phyloP scores from a whole-genome alignment of 2,797 vertebrate species.

The Sciurus vulgaris region DNA sequence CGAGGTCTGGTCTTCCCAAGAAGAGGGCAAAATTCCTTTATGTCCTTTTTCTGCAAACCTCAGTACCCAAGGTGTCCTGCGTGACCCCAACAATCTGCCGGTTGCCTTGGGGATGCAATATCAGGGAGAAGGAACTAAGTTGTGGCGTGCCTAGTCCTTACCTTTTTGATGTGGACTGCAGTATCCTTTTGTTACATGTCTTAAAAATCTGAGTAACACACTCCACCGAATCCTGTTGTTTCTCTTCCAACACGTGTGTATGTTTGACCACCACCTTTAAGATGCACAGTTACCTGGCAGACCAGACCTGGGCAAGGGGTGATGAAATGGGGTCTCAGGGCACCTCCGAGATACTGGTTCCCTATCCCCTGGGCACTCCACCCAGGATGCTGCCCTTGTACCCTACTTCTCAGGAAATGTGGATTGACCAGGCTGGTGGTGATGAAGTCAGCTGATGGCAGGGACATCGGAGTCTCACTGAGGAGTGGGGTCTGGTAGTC shows the following conservation, averaged over 20 bases:
- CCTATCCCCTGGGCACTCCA: accelerated
- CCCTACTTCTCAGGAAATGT: background rate
- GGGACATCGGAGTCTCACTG: background rate
- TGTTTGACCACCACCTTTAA: slow-evolving; percentile 91
- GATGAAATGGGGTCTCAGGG: background rate
- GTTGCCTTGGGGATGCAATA: background rate
- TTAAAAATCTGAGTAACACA: slow-evolving; percentile 96
- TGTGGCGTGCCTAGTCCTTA: slow-evolving; percentile 70
- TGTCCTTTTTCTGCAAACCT: slow-evolving; percentile 52
- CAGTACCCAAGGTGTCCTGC: background rate
- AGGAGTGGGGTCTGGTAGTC: background rate
- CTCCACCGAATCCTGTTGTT: slow-evolving; percentile 96
- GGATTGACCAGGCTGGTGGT: background rate
- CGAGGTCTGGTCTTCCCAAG: background rate
- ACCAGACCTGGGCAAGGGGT: accelerated
- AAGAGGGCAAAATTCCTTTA: slow-evolving; percentile 17
- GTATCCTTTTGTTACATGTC: slow-evolving; percentile 97
- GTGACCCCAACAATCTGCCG: background rate
- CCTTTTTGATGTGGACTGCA: slow-evolving; percentile 97
- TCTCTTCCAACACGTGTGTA: slow-evolving; percentile 92
- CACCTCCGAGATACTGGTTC: background rate
- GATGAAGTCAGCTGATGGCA: background rate
- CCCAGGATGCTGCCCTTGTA: background rate
- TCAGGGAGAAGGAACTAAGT: background rate
- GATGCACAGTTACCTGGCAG: slow-evolving; percentile 86